Evolutionary conservation across 2,113 vertebrate species (phyloP).

Genomic region (Tor tambroides): DNA sequence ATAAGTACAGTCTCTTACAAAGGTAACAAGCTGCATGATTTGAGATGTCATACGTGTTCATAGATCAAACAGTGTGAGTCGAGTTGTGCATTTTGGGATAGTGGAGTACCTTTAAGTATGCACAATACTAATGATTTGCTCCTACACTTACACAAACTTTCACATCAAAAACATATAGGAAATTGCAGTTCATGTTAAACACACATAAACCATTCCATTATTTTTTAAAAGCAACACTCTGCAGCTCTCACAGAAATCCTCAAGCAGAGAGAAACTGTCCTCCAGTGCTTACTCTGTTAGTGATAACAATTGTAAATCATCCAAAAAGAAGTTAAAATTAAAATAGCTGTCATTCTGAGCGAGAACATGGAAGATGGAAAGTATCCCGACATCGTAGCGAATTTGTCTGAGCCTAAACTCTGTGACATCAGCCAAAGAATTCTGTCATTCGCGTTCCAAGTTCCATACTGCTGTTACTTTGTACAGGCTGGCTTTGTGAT

Average conservation of each 20-base stretch:
- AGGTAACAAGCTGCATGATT: neutral
- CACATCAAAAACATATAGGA: neutral
- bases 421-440: constrained; percentile 11
- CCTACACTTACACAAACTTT: neutral
- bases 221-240: neutral
- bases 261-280: neutral
- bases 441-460: neutral
- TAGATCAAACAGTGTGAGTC: neutral
- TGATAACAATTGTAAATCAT: neutral
- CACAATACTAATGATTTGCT: neutral
- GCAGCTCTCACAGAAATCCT: neutral
- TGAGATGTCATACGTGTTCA: neutral
- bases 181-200: neutral
- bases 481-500: neutral
- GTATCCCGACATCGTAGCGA: neutral
- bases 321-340: neutral
- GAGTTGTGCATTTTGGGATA: neutral
- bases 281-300: neutral
- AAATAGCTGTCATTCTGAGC: neutral
- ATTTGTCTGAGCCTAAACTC: constrained; percentile 1
- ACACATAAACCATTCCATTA: neutral
- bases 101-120: neutral
- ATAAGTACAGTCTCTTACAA: neutral
- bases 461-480: neutral
- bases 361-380: neutral